A percentile compares a stretch with the other conserved stretches of the same genome.
Evolutionary conservation across 2,888 invertebrate genomes (phyloP).

Genomic region (Thereva unica): DNA sequence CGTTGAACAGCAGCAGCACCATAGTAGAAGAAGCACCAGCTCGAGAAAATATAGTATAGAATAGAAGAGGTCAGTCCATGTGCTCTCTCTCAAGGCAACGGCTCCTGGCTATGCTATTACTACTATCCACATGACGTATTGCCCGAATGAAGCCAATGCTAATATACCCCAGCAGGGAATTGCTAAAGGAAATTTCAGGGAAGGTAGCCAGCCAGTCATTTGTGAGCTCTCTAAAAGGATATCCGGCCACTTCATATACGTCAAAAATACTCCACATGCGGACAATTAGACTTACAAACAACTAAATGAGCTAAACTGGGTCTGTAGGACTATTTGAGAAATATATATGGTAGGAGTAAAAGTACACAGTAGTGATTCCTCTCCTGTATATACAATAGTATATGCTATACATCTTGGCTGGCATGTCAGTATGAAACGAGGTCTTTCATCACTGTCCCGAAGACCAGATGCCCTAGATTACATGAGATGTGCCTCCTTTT

Average conservation of each 20-base stretch:
- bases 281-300: conserved; percentile 11
- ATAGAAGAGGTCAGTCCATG: too few species aligned
- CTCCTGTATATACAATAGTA: too few species aligned
- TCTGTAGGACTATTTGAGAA: too few species aligned
- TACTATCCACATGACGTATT: conserved; percentile 12
- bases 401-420: conserved; percentile 9
- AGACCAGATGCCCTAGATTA: conserved; percentile 16
- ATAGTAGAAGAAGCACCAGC: conserved; percentile 6
- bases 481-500: background rate
- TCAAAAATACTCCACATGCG: conserved; percentile 9
- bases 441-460: background rate
- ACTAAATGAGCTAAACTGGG: conserved; percentile 9
- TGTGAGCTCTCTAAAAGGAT: conserved; percentile 1
- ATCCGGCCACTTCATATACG: conserved; percentile 18
- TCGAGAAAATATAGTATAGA: background rate
- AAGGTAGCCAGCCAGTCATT: background rate
- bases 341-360: conserved; percentile 1
- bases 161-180: background rate
- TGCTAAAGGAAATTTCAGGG: too few species aligned
- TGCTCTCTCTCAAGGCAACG: too few species aligned
- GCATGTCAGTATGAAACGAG: background rate
- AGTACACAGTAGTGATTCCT: conserved; percentile 10
- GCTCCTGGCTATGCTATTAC: background rate
- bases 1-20: conserved; percentile 1
- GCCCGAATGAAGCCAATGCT: conserved; percentile 28